Evolutionary conservation across 2,797 vertebrate genomes (phyloP).

Genomic region (Botia kubotai): DNA sequence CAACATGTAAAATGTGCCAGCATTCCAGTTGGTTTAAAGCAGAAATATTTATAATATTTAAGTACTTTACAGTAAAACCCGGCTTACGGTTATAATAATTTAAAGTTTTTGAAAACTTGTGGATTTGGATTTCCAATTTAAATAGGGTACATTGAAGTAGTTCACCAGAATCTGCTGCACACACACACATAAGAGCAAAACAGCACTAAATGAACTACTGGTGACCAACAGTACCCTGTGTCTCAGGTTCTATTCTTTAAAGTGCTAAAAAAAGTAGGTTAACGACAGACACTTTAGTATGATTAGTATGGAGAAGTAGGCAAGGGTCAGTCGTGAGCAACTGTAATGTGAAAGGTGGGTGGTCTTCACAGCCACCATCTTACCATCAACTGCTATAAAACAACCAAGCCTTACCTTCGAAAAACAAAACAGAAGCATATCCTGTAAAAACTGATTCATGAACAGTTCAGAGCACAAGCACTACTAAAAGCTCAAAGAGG

Average conservation of each 20-base stretch:
- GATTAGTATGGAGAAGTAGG: constrained; percentile 66
- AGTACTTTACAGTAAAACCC: too few relatives aligned
- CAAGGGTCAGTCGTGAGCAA: constrained; percentile 69
- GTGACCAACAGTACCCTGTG: constrained; percentile 35
- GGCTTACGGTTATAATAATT: too few relatives aligned
- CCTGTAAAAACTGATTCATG: constrained; percentile 23
- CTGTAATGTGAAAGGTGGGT: constrained; percentile 61
- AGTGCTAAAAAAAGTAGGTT: constrained; percentile 70
- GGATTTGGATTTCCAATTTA: not conserved
- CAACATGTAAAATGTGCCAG: too few relatives aligned
- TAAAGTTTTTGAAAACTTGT: too few relatives aligned
- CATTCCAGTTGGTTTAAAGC: too few relatives aligned
- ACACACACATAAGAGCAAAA: constrained; percentile 22
- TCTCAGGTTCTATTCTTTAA: constrained; percentile 64
- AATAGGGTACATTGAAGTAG: not conserved
- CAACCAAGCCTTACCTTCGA: constrained; percentile 48
- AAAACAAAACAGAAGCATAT: constrained; percentile 37
- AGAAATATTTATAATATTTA: too few relatives aligned
- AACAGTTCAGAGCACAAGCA: constrained; percentile 19
- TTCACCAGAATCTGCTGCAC: constrained; percentile 9
- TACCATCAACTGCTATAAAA: constrained; percentile 52
- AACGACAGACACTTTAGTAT: constrained; percentile 71
- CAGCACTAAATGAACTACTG: not conserved
- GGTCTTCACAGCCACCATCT: constrained; percentile 52
- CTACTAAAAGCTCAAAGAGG: not conserved